These are phyloP conservation scores for Acanthoscelides obtectus DNA, from an alignment of 2,888 invertebrate species.

Conservation along the genomic window DNA sequence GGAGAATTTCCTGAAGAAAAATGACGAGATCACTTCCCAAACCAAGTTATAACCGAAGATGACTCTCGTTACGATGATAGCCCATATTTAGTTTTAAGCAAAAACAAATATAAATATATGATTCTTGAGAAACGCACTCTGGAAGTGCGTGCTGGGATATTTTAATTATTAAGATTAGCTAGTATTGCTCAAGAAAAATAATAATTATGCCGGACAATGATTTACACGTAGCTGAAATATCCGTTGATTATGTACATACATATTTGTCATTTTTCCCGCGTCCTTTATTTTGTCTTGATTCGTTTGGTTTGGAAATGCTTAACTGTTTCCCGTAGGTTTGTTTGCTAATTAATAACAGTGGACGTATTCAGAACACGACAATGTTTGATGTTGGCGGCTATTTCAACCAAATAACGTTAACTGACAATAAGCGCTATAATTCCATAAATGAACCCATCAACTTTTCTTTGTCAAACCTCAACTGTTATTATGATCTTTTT, in stretches of 20 bases:
- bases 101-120: not conserved
- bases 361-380: too few species aligned
- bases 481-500: too few species aligned
- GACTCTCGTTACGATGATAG: not conserved
- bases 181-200: not conserved
- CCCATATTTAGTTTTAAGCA: not conserved
- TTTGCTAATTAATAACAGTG: too few species aligned
- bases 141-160: not conserved
- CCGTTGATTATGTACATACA: not conserved
- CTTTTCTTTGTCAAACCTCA: too few species aligned
- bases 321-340: not conserved
- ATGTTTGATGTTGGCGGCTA: too few species aligned
- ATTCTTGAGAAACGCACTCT: not conserved
- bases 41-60: constrained; percentile 25
- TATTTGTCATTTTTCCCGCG: not conserved
- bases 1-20: constrained; percentile 54
- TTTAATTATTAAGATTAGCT: not conserved
- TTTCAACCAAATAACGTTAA: too few species aligned
- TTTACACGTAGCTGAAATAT: not conserved
- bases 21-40: constrained; percentile 49
- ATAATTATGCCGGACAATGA: not conserved
- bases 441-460: too few species aligned
- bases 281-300: not conserved
- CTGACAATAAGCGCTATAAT: too few species aligned
- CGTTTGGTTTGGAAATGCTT: not conserved